phyloP scores from a whole-genome alignment of 2,797 vertebrate species.

The Enteromius viviparus region DNA sequence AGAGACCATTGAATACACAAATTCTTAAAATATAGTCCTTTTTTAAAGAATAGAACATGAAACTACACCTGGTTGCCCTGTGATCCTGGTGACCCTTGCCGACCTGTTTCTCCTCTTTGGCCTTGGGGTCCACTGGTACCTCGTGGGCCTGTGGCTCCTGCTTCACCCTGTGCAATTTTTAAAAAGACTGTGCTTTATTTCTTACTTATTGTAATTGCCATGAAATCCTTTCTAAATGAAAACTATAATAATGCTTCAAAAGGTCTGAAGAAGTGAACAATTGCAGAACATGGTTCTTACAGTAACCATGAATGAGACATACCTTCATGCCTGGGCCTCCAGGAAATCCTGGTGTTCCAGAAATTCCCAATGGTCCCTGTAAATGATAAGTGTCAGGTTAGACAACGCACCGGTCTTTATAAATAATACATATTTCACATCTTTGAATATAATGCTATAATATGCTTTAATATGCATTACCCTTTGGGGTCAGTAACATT shows the following conservation, averaged over 20 bases:
- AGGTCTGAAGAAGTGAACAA: neutral
- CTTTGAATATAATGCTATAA: neutral
- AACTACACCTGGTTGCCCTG: slow-evolving; percentile 81
- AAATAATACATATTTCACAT: neutral
- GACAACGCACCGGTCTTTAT: neutral
- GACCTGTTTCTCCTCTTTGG: slow-evolving; percentile 87
- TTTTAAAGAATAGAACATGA: neutral
- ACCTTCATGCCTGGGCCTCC: slow-evolving; percentile 93
- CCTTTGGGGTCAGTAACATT: neutral
- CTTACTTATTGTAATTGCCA: neutral
- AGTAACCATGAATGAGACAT: neutral
- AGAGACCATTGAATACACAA: neutral
- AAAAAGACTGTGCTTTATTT: neutral
- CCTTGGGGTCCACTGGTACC: slow-evolving; percentile 91
- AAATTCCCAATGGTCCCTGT: slow-evolving; percentile 90
- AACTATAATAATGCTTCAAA: neutral
- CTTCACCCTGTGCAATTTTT: slow-evolving; percentile 82
- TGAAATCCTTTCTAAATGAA: neutral
- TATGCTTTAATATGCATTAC: neutral
- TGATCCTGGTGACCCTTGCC: slow-evolving; percentile 80
- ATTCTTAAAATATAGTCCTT: neutral
- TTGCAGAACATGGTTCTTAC: neutral
- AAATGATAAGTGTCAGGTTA: slow-evolving; percentile 34
- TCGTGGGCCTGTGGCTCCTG: slow-evolving; percentile 90
- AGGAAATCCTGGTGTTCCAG: slow-evolving; percentile 89